phyloP scores from a whole-genome alignment of 2,113 vertebrate genomes.

The Ahaetulla prasina region DNA sequence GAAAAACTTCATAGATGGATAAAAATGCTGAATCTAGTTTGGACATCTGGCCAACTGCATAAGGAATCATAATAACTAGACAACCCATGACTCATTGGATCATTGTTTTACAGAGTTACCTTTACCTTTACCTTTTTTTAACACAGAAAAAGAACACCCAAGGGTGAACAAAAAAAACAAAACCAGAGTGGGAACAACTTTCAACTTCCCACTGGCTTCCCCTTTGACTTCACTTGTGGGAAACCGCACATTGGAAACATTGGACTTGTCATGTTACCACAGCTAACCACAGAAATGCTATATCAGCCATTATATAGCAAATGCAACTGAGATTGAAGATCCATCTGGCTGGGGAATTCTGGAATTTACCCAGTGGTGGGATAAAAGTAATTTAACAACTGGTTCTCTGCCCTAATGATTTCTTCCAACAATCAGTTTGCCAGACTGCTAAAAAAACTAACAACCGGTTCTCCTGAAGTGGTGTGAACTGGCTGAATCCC shows the following conservation, averaged over 20 bases:
- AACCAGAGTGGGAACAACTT: neutral
- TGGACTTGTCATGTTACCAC: neutral
- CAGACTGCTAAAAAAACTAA: too few species aligned
- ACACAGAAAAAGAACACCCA: neutral
- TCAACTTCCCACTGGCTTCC: neutral
- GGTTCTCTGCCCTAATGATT: too few species aligned
- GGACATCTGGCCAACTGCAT: neutral
- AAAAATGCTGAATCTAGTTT: neutral
- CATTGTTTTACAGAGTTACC: neutral
- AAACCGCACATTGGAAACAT: too few species aligned
- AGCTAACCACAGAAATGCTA: neutral
- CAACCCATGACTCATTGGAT: neutral
- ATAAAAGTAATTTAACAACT: too few species aligned
- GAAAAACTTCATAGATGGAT: neutral
- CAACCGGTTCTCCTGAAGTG: too few species aligned
- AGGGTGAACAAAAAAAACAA: neutral
- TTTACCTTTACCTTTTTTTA: neutral
- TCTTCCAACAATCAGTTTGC: too few species aligned
- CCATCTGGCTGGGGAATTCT: neutral
- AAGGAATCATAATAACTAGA: neutral
- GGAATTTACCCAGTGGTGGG: too few species aligned
- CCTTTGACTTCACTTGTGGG: neutral
- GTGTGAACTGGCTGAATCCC: too few species aligned
- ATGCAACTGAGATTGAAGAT: neutral
- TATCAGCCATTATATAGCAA: neutral